These are phyloP conservation scores for Cliona cf. orientalis DNA, from an alignment of 37 sponge, comb jelly and placozoan species.

Conservation along the genomic window DNA sequence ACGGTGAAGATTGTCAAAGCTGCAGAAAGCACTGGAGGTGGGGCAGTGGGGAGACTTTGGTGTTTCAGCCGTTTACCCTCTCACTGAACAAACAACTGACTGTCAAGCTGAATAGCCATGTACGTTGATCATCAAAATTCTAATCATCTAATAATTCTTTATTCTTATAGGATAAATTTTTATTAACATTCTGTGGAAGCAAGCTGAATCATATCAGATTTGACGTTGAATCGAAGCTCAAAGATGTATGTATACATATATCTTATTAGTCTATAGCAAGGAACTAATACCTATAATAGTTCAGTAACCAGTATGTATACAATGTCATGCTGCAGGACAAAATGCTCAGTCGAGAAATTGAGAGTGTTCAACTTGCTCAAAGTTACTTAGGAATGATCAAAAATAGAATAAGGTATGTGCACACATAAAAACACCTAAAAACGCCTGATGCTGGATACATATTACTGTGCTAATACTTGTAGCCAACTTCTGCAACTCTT, in stretches of 20 bases:
- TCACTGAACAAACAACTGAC: conserved; percentile 47
- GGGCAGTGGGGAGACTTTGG: background rate
- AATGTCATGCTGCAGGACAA: too few species aligned
- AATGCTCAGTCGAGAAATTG: too few species aligned
- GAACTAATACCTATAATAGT: background rate
- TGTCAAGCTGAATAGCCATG: conserved; percentile 24
- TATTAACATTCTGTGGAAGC: conserved; percentile 13
- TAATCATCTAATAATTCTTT: background rate
- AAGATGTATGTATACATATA: background rate
- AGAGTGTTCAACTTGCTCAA: background rate
- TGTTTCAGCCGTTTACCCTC: conserved; percentile 42
- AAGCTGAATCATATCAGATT: conserved; percentile 23
- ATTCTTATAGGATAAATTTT: background rate
- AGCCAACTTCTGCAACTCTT: conserved; percentile 5
- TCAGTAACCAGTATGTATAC: too few species aligned
- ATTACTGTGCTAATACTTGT: background rate
- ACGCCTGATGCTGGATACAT: background rate
- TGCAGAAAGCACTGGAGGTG: conserved; percentile 37
- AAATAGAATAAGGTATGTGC: conserved; percentile 8
- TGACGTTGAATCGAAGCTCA: background rate
- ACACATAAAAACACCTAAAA: background rate
- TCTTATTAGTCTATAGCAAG: background rate
- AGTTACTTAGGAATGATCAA: background rate
- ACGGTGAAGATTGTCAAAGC: conserved; percentile 20
- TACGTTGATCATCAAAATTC: background rate